Conservation (phyloP, 2,113 vertebrate species). For the Dasyornis broadbenti region DNA sequence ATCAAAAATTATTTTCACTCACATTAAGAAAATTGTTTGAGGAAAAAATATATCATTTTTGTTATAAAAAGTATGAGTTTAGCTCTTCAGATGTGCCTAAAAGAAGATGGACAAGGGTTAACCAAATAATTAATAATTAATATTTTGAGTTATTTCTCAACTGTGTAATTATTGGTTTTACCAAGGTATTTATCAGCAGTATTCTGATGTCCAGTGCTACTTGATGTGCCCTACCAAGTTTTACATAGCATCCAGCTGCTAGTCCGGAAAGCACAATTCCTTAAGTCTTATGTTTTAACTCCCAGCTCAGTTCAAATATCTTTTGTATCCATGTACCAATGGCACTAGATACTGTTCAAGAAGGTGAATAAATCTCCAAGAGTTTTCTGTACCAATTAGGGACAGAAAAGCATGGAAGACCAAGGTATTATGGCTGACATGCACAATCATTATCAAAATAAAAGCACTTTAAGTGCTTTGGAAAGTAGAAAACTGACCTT, state of each 20-base stretch:
- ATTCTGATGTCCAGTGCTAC: background rate
- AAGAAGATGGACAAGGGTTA: background rate
- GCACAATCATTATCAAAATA: background rate
- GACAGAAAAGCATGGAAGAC: background rate
- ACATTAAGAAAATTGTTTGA: background rate
- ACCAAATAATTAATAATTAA: background rate
- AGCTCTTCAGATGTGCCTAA: background rate
- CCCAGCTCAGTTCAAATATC: background rate
- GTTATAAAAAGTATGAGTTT: background rate
- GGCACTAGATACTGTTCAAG: background rate
- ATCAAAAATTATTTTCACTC: background rate
- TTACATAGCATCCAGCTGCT: background rate
- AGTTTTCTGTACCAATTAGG: background rate
- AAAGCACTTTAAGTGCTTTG: background rate
- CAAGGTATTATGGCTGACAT: background rate
- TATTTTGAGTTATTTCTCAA: background rate
- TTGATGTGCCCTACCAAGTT: background rate
- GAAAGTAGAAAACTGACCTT: constrained; percentile 21
- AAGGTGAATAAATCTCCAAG: background rate
- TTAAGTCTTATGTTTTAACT: background rate
- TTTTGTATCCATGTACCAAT: background rate
- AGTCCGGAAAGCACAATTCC: background rate
- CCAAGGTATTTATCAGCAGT: background rate
- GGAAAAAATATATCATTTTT: background rate
- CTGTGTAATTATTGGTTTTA: background rate